These are phyloP conservation scores for Speoplatyrhinus poulsoni DNA, from an alignment of 2,113 vertebrate species.

Conservation along the genomic window DNA sequence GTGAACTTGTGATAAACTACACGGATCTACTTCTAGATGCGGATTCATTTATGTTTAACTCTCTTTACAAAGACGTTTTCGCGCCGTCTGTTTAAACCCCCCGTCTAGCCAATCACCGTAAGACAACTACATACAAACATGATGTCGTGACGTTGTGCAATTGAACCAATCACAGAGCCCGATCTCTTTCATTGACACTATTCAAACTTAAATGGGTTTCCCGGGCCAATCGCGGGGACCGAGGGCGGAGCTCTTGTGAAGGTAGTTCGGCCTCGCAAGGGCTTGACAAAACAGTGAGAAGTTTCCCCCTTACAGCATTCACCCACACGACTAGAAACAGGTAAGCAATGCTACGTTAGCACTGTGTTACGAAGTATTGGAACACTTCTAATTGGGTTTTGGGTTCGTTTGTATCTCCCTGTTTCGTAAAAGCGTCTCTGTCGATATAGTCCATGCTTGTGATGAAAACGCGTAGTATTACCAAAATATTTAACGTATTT, in stretches of 20 bases:
- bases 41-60: constrained; percentile 5
- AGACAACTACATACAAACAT: background rate
- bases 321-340: constrained; percentile 47
- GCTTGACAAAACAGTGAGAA: constrained; percentile 69
- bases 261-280: constrained; percentile 56
- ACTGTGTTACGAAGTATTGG: no score
- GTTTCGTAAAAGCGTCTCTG: no score
- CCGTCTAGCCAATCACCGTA: constrained; percentile 53
- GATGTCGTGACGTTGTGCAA: fast-evolving
- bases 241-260: constrained; percentile 53
- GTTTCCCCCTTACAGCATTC: constrained; percentile 35
- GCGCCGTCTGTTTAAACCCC: constrained; percentile 78
- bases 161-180: constrained; percentile 42
- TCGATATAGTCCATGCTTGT: no score
- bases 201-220: constrained; percentile 58
- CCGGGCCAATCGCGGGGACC: constrained; percentile 51
- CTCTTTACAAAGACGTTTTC: constrained; percentile 52
- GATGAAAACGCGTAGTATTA: background rate
- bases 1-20: background rate
- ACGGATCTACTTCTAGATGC: background rate
- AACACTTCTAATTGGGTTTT: no score
- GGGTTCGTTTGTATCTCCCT: no score
- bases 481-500: background rate
- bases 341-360: constrained; percentile 33
- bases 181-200: fast-evolving